Base-by-base conservation (phyloP, 2,113 vertebrate genomes). In the Ascaphus truei region DNA sequence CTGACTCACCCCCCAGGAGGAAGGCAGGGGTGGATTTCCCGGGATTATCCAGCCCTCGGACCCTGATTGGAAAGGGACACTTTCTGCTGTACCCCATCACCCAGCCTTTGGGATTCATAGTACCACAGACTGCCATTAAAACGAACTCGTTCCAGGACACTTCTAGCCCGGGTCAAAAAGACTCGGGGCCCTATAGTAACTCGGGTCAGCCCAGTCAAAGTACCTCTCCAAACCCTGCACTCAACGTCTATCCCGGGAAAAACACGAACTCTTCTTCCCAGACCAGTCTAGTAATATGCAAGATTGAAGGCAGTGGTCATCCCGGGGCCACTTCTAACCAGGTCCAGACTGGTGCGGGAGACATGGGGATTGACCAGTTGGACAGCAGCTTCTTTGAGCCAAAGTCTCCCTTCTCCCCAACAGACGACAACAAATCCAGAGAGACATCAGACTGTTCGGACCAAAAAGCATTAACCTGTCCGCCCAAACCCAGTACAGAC, bases 51-150 rank as follows among this genome's bases (percentile, higher is more conserved):
- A 79, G 88, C 51, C 88, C 94, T 6, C 85, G 94, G 86, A 91
- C 95, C 81, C 92, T 98, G 72, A 87, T 96, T 66, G 94, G 95
- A 69, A 98, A 96, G 62, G 95, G 95, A 72, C 95, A 96, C 82
- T 96, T 97, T 81, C 79, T 96, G 15, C 92, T 98, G 43, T 98
- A 97, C 69, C 95, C 95, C 71, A 95, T 98, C 83, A 96, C 95
- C 3, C 95, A 98, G 83, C 95, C 95, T 13, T 89, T 98, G 1
- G 95, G 95, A 80, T 98, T 98, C 90, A 86, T 98, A 74, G 95
- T 98, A 75, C 95, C 93, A 33, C 95, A 96, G 74, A 91, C 95
- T 29, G 91, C 94, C 15, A 84, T 95, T 68, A 93, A 91, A 74
- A 79, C 85, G 65, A 74, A 82, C 1, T 66, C 82, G 2, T 80